Evolutionary conservation across 2,888 invertebrate species (phyloP), one percentile per base, ranked within the genome.

Genomic region (Xestoiulus laeticollis): DNA sequence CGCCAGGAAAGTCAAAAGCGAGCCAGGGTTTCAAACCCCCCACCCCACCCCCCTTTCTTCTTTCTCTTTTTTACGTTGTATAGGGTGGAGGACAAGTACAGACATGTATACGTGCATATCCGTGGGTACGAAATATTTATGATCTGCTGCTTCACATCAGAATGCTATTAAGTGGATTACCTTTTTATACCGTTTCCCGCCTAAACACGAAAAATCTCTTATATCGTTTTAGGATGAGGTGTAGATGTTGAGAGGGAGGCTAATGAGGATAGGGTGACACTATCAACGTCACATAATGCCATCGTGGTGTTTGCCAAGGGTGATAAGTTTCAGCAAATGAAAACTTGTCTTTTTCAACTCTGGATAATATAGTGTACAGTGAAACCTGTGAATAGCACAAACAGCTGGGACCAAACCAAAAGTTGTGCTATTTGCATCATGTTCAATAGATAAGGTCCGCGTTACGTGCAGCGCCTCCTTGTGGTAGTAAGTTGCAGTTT

Each of bases 131-230:
- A 87, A 87, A 87, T 48, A 87, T 87, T 87, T 87, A 87, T 87
- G 87, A 78, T 44, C 22, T 38, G 53, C 59, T 30, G 38, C 87
- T 87, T 87, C 87, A 87, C 87, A 87, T 78, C 78, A 87, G 48
- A 87, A 87, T 87, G 87, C 87, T 87, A 87, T 87, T 87, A 78
- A 87, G 53, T 78, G 87, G 87, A 87, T 87, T 87, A 87, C 48
- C 78, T 87, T 48, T 68, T 87, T 87, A n/a, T 87, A 86, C 86
- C 38, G n/a, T 86, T 48, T 38, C 44, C 86, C 22, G 26, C 82
- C 82, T 82, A 86, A 86, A 86, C 86, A 86, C 86, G 86, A 86
- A 86, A 86, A 86, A 53, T 86, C 86, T 86, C 86, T 86, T 86
- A 48, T 14, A 48, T 48, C 48, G 48, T 48, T 48, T 48, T 12